Base-by-base conservation (phyloP, 2,113 vertebrate species). In the Nansenia antarctica region DNA sequence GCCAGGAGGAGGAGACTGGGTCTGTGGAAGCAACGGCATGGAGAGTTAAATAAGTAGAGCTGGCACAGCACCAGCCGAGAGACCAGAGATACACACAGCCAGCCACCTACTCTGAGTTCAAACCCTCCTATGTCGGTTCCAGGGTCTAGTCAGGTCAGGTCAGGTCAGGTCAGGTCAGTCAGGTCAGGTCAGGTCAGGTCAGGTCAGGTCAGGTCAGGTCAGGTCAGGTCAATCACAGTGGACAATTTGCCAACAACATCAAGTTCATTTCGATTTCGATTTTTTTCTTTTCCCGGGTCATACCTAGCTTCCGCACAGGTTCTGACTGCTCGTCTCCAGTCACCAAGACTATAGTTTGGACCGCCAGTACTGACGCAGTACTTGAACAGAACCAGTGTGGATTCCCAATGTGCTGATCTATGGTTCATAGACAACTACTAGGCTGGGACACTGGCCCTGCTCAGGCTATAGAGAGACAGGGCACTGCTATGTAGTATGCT, bases 191-290 rank as follows among this genome's bases (percentile, higher is more conserved):
- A 49, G 45, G 20, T 49, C 35, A 5, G 35, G 5, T 5, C 35
- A 37, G 5, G 5, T 37, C 5, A 11, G 11, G 35, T 37, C 5
- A 37, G 35, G 42, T 22, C n/a, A 9, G 27, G 20, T 42, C 5
- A 8, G 30, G n/a, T n/a, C 8, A 65, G 5, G 11, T 39, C 4
- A 27, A 26, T n/a, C 8, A 9, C 45, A 53, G 70, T 60, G 22
- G 69, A 75, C 70, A 35, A 67, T 63, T 75, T 65, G 80, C 82
- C 83, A 86, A 86, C 83, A n/a, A n/a, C n/a, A n/a, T n/a, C 73
- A 12, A 55, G 12, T 47, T 65, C 58, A 34, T 49, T 37, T 14
- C 6, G 0, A 4, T 72, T 39, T 18, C 5, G 29, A 72, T 76
- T 47, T 22, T 70, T 76, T 52, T 69, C 45, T 39, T 64, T 31